Percentiles rank a stretch among this genome's conserved stretches.
phyloP scores from a whole-genome alignment of 2,113 vertebrate genomes.

The Campylomormyrus numenius region DNA sequence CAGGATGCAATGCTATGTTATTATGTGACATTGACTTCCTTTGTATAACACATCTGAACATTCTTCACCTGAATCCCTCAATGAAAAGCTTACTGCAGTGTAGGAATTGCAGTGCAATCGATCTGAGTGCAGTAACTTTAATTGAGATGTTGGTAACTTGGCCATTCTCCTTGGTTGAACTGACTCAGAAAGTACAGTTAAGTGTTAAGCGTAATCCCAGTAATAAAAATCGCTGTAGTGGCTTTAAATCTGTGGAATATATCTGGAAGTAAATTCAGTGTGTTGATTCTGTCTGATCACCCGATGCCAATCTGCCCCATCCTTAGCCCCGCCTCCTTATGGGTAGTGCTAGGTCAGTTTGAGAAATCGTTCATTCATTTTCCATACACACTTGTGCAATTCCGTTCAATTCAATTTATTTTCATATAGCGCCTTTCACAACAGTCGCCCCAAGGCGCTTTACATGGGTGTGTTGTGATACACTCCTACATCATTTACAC shows the following conservation, averaged over 20 bases:
- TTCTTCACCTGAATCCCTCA: not conserved
- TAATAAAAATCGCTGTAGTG: not conserved
- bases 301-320: not conserved
- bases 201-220: not conserved
- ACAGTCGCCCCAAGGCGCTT: not conserved
- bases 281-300: not conserved
- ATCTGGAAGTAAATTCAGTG: not conserved
- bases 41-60: not conserved
- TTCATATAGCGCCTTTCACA: not conserved
- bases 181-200: not conserved
- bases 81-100: not conserved
- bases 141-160: not conserved
- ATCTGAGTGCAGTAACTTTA: not conserved
- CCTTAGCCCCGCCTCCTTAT: not conserved
- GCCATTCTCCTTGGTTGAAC: not conserved
- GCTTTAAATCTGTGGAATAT: not conserved
- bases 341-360: not conserved
- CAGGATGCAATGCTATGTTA: not conserved
- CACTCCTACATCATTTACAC: not conserved
- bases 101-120: not conserved
- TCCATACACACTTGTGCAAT: not conserved
- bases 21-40: not conserved
- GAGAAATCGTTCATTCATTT: not conserved
- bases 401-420: not conserved
- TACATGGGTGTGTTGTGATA: not conserved